Conservation (phyloP, 2,888 invertebrate species). For the Drosophila merina region DNA sequence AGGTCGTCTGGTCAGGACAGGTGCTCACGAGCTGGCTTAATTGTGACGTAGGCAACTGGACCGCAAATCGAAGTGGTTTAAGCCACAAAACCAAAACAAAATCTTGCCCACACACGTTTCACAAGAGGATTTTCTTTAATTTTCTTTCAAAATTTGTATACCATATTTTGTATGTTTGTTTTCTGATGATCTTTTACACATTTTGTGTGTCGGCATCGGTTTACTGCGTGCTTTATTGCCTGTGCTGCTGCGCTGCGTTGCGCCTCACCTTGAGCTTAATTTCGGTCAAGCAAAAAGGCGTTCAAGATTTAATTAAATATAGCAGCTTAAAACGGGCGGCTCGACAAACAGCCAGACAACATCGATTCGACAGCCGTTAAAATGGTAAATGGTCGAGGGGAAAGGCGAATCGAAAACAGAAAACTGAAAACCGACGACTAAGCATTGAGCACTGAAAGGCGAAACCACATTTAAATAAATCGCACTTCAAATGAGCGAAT, state of each 20-base stretch:
- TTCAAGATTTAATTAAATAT: constrained; percentile 70
- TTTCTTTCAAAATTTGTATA: constrained; percentile 24
- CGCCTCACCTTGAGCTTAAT: constrained; percentile 77
- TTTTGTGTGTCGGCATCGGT: constrained; percentile 1
- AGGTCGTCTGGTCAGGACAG: constrained; percentile 79
- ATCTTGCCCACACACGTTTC: constrained; percentile 62
- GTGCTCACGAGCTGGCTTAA: constrained; percentile 59
- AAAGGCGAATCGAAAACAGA: constrained; percentile 6
- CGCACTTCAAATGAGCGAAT: constrained; percentile 49
- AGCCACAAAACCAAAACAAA: constrained; percentile 46
- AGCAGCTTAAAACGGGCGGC: constrained; percentile 27
- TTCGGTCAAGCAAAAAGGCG: constrained; percentile 67
- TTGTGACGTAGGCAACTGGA: constrained; percentile 53
- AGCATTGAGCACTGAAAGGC: constrained; percentile 1
- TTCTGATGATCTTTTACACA: constrained; percentile 3
- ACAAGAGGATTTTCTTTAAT: constrained; percentile 54
- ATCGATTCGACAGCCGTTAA: constrained; percentile 41
- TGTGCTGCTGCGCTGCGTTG: constrained; percentile 41
- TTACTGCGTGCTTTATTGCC: constrained; percentile 7
- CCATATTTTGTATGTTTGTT: constrained; percentile 22
- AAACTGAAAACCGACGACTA: neutral
- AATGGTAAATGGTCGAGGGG: constrained; percentile 36
- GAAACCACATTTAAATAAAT: constrained; percentile 62
- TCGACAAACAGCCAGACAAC: constrained; percentile 34
- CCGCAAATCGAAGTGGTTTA: constrained; percentile 20